Evolutionary conservation across 2,113 vertebrate species (phyloP).

Genomic region (Semnornis frantzii): DNA sequence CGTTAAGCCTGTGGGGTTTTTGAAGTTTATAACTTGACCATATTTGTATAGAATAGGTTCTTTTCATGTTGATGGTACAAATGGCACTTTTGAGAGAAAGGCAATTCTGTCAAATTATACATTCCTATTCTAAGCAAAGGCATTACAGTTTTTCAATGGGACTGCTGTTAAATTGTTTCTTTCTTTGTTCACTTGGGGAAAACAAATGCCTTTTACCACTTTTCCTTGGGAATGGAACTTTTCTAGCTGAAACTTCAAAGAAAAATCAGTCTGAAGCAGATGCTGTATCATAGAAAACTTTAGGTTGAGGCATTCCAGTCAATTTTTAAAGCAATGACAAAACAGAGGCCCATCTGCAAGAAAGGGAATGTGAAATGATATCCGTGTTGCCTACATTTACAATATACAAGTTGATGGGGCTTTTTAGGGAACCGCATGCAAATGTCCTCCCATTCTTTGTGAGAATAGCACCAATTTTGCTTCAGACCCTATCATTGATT

Average conservation of each 20-base stretch:
- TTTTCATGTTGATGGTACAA: background rate
- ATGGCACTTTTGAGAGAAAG: background rate
- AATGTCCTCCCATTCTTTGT: background rate
- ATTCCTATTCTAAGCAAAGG: background rate
- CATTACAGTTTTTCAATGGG: background rate
- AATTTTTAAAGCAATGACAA: background rate
- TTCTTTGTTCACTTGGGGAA: background rate
- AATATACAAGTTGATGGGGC: background rate
- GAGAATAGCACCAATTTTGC: background rate
- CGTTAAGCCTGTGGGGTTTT: background rate
- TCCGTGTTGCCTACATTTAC: background rate
- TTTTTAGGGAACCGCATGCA: background rate
- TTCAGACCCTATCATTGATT: background rate
- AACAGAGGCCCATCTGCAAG: background rate
- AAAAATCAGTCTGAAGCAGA: background rate
- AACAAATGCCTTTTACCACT: background rate
- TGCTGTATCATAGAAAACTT: background rate
- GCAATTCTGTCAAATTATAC: background rate
- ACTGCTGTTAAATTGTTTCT: background rate
- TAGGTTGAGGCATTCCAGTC: background rate
- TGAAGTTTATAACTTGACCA: background rate
- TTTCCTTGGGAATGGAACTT: background rate
- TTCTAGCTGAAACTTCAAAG: constrained; percentile 30
- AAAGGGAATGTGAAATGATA: background rate
- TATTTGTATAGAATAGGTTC: background rate